phyloP scores from a whole-genome alignment of 2,797 vertebrate genomes.

The Gadopsis marmoratus region DNA sequence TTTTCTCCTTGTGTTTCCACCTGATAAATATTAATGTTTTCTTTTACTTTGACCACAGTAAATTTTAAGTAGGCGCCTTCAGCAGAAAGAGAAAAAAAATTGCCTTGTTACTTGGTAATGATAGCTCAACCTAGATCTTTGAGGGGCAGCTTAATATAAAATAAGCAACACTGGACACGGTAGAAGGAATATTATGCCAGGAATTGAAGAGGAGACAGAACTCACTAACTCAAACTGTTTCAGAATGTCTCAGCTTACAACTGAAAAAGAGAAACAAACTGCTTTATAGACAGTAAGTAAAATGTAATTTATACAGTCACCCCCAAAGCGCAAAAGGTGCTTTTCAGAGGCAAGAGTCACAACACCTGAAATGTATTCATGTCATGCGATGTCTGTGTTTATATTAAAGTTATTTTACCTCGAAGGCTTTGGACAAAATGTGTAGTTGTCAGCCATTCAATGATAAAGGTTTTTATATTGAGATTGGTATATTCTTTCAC shows the following conservation, averaged over 20 bases:
- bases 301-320: constrained; percentile 7
- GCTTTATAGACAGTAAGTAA: not conserved
- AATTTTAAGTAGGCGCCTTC: constrained; percentile 71
- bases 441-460: not conserved
- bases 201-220: constrained; percentile 8
- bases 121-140: constrained; percentile 66
- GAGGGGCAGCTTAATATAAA: constrained; percentile 64
- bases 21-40: constrained; percentile 81
- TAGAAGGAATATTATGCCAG: constrained; percentile 29
- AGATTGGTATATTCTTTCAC: not conserved
- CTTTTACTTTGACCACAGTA: constrained; percentile 71
- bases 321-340: constrained; percentile 1
- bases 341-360: constrained; percentile 3
- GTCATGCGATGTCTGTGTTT: not conserved
- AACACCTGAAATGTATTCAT: constrained; percentile 7
- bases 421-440: not conserved
- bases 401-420: constrained; percentile 8
- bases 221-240: constrained; percentile 19
- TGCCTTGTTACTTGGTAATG: constrained; percentile 60
- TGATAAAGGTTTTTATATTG: not conserved
- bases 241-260: constrained; percentile 26
- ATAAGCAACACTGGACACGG: constrained; percentile 42
- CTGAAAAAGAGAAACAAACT: constrained; percentile 11
- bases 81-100: constrained; percentile 43
- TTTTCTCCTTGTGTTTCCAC: constrained; percentile 58